Conservation (phyloP, 2,888 invertebrate genomes). For the Acrobasis repandana region DNA sequence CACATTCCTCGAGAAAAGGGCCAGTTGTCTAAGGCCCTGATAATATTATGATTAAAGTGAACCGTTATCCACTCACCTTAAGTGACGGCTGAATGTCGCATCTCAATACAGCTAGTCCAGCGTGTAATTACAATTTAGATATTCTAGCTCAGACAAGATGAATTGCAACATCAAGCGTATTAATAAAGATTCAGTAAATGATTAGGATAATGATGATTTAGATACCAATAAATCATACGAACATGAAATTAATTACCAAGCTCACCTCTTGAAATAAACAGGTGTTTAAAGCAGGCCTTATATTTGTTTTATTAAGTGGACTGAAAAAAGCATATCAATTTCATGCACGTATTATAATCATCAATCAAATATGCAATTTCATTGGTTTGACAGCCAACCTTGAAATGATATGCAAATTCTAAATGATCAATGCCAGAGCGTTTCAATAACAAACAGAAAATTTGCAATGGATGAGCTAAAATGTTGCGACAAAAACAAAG, state of each 20-base stretch:
- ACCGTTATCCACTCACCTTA: slow-evolving; percentile 44
- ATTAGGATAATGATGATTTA: slow-evolving; percentile 9
- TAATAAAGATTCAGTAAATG: slow-evolving; percentile 8
- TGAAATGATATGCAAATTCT: neutral
- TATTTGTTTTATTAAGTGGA: neutral
- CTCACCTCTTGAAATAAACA: neutral
- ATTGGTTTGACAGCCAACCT: slow-evolving; percentile 1
- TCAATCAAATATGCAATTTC: slow-evolving; percentile 4
- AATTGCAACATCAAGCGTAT: slow-evolving; percentile 4
- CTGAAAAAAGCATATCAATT: slow-evolving; percentile 12
- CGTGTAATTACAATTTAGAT: slow-evolving; percentile 12
- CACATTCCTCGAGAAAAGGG: slow-evolving; percentile 9
- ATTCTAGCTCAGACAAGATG: slow-evolving; percentile 4
- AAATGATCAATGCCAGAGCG: neutral
- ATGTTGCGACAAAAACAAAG: slow-evolving; percentile 12
- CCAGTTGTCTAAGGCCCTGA: slow-evolving; percentile 40
- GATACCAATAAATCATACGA: slow-evolving; percentile 1
- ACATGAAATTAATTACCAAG: neutral
- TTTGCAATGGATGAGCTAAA: slow-evolving; percentile 1
- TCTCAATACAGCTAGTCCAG: slow-evolving; percentile 7
- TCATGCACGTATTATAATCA: neutral
- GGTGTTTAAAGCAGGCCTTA: neutral
- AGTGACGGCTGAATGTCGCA: slow-evolving; percentile 15
- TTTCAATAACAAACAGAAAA: neutral
- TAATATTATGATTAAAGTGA: slow-evolving; percentile 55